phyloP scores from a whole-genome alignment of 2,888 invertebrate species.

The Tenthredo livida region DNA sequence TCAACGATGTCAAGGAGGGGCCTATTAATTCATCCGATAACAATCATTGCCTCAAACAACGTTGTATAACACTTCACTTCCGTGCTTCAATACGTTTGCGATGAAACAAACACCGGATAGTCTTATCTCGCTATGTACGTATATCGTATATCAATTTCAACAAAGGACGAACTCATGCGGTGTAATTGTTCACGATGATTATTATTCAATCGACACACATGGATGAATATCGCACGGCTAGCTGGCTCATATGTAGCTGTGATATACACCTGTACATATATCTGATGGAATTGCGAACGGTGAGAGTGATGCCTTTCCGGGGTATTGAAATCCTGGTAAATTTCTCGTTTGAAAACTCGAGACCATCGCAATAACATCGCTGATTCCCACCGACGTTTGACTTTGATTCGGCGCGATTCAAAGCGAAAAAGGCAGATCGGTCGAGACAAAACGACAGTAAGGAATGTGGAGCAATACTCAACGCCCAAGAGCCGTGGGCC shows the following conservation, averaged over 20 bases:
- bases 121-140: background rate
- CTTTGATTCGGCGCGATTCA: slow-evolving; percentile 54
- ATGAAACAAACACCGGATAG: background rate
- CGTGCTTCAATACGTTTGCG: background rate
- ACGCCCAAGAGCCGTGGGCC: slow-evolving; percentile 6
- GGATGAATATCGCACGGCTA: background rate
- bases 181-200: background rate
- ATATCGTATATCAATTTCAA: background rate
- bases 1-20: background rate
- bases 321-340: background rate
- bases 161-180: background rate
- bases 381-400: slow-evolving; percentile 45
- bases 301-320: background rate
- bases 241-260: background rate
- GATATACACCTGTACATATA: background rate
- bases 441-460: slow-evolving; percentile 33
- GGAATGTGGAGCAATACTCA: slow-evolving; percentile 46
- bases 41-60: slow-evolving; percentile 2
- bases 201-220: background rate
- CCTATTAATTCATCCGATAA: background rate
- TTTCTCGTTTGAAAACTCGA: slow-evolving; percentile 36
- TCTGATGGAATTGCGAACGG: background rate
- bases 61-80: background rate
- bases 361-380: slow-evolving; percentile 25
- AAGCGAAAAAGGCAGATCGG: slow-evolving; percentile 31